Base-by-base conservation (phyloP, 2,888 invertebrate genomes). In the Heliconius aoede region DNA sequence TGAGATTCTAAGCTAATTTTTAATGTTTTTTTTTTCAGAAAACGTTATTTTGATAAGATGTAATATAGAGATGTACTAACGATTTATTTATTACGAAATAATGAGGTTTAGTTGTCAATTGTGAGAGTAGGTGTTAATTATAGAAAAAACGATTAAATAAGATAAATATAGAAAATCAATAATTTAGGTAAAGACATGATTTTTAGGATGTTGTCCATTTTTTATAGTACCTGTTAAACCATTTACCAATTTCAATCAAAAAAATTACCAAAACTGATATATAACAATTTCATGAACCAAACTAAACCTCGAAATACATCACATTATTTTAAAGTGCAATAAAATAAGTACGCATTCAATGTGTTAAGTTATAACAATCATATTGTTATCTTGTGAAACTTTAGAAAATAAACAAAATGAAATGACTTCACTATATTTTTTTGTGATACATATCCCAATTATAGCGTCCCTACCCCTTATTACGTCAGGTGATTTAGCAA, bases 301-400 rank as follows among this genome's bases (percentile, higher is more conserved):
- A 26, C 26, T 36, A 36, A 60, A 58, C 58, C 72, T 72, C 60
- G 3, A 21, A 4, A 36, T 11, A 71, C 75, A 79, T 78, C 78
- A 78, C 80, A 73, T 72, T 65, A 76, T 76, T 72, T 55, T 62
- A 46, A 69, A 55, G 79, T 79, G 81, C 79, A 80, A 78, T 76
- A 80, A 79, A 69, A 74, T 69, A 75, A 68, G 61, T 78, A 77
- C 80, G 80, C 82, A 82, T 82, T 74, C 79, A 83, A 82, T 81
- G 82, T 81, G 82, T 76, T 77, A 79, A 73, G 77, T 78, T 73
- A 76, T 73, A 79, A 55, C 69, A 65, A 65, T 36, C 36, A 40
- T 40, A 77, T 77, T 79, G 81, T 83, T 81, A 79, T 83, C 76
- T 78, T 78, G 72, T 76, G 28, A 73, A 65, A 76, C 21, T 24